Evolutionary conservation across 2,113 vertebrate species (phyloP).

Genomic region (Trogon melanurus): DNA sequence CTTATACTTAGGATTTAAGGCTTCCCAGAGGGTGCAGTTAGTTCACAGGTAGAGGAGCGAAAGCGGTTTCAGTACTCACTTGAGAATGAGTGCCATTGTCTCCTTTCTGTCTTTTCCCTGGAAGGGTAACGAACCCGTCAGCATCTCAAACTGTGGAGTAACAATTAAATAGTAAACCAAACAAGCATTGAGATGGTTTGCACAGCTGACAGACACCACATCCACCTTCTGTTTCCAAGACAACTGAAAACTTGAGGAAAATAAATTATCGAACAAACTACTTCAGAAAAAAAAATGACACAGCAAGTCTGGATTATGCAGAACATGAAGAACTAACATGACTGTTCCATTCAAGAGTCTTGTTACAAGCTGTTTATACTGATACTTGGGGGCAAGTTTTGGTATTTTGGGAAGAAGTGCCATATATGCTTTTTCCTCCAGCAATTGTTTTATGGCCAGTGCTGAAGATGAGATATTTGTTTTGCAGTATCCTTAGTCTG

Average conservation of each 20-base stretch:
- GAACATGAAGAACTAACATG: not conserved
- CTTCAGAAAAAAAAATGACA: not conserved
- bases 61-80: constrained; percentile 81
- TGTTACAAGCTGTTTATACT: not conserved
- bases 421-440: not conserved
- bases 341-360: not conserved
- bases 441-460: not conserved
- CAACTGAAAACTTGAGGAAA: not conserved
- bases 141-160: constrained; percentile 92
- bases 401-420: not conserved
- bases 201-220: not conserved
- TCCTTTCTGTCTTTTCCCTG: constrained; percentile 98
- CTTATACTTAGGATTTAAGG: not conserved
- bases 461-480: not conserved
- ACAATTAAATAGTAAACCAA: not conserved
- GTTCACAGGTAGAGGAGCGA: not conserved
- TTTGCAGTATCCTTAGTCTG: not conserved
- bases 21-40: not conserved
- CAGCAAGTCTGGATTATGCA: not conserved
- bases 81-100: constrained; percentile 97
- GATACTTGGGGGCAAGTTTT: not conserved
- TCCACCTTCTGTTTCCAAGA: not conserved
- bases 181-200: not conserved
- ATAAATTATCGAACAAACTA: not conserved
- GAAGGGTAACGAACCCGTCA: constrained; percentile 95